These are phyloP conservation scores for Metalampra italica DNA, from an alignment of 2,888 invertebrate species.

Conservation along the genomic window DNA sequence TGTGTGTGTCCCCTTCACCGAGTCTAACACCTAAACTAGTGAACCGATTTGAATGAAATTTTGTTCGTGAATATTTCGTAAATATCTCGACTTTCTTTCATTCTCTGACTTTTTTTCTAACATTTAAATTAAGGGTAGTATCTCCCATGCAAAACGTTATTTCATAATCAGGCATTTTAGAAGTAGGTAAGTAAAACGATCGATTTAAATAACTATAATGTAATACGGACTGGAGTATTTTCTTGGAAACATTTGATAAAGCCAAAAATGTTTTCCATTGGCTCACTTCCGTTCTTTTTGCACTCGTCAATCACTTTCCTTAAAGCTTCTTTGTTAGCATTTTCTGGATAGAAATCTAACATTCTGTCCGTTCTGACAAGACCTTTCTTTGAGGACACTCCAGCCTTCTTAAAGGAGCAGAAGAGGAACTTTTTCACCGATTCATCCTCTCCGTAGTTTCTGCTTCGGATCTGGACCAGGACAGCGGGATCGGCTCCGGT, in stretches of 20 bases:
- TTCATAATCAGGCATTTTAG: too few relatives aligned
- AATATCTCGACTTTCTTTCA: too few relatives aligned
- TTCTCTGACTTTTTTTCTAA: too few relatives aligned
- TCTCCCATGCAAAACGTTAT: too few relatives aligned
- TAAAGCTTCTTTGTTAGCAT: conserved; percentile 33
- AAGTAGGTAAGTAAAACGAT: too few relatives aligned
- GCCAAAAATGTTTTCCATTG: conserved; percentile 43
- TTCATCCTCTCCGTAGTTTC: conserved; percentile 40
- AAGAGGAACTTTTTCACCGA: conserved; percentile 46
- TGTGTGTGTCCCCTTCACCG: too few relatives aligned
- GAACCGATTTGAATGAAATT: too few relatives aligned
- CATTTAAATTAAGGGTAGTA: too few relatives aligned
- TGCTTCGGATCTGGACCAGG: conserved; percentile 31
- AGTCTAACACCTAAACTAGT: too few relatives aligned
- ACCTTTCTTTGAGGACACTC: conserved; percentile 34
- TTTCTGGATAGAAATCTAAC: conserved; percentile 37
- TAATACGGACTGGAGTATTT: conserved; percentile 2
- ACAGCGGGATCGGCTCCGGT: background rate
- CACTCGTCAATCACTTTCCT: conserved; percentile 41
- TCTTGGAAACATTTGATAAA: conserved; percentile 47
- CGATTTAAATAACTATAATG: background rate
- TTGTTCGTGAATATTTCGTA: too few relatives aligned
- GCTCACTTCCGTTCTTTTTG: conserved; percentile 31
- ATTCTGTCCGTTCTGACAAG: conserved; percentile 47
- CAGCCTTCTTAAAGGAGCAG: conserved; percentile 49